Evolutionary conservation across 2,888 invertebrate genomes (phyloP), one percentile per base, ranked within the genome.

Genomic region (Danaus chrysippus): DNA sequence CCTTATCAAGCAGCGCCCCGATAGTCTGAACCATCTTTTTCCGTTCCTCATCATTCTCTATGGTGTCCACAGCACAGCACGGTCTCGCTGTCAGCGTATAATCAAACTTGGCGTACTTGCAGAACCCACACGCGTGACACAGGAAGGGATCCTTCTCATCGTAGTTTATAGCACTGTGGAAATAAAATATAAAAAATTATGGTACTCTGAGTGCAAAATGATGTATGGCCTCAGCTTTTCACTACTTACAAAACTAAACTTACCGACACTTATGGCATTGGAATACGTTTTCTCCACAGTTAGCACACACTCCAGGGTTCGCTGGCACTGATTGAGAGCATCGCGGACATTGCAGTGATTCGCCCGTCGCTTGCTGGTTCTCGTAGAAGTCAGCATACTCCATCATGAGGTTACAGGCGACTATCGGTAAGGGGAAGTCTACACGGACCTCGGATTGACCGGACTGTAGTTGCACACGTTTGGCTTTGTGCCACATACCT

Each of bases 51-150:
- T 99, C 99, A 72, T 95, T 98, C 84, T 99, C 98, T 19, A 99
- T 98, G 11, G 98, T 97, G 87, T 99, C 99, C 0, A 99, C 98
- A 17, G 98, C 98, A 84, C 97, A 99, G 78, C 97, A 98, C 0
- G 97, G 96, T 19, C 97, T 94, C 6, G 97, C 98, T 6, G 95
- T 95, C 63, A 99, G 92, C 10, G 96, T 97, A 86, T 98, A 97
- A 87, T 99, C 99, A 83, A 99, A 99, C 87, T 99, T 98, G 43
- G 99, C 99, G 86, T 99, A 99, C 89, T 99, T 99, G 91, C 99
- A 99, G 91, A 98, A 99, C 0, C 99, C 99, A 86, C 99, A 99
- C 5, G 98, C 96, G 86, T 99, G 99, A 80, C 99, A 99, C 23
- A 99, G 91, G 93, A 99, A 99, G 0, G 99, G 99, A 87, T 99